Conservation (phyloP, 1,140 invertebrate species). For the Scaptomyza pallida region DNA sequence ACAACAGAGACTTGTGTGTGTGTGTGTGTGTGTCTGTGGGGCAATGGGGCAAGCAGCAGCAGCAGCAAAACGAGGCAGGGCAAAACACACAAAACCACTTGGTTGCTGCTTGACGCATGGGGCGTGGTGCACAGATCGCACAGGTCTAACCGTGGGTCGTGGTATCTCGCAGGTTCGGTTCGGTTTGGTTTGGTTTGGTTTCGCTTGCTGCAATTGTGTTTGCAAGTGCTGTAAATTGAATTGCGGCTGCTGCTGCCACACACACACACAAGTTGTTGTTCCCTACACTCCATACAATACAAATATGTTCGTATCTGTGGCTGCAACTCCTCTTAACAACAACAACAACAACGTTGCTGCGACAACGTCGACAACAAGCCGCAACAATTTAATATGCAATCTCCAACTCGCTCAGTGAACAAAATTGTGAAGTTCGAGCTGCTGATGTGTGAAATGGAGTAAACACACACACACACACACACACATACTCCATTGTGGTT, state of each 20-base stretch:
- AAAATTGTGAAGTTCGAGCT: conserved; percentile 4
- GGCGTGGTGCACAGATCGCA: conserved; percentile 5
- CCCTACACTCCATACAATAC: not conserved
- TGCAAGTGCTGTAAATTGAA: conserved; percentile 28
- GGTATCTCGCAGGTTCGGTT: not conserved
- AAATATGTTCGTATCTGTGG: not conserved
- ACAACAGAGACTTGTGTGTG: too few relatives aligned
- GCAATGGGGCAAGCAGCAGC: conserved; percentile 19
- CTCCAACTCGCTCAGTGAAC: conserved; percentile 32
- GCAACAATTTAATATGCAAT: conserved; percentile 39
- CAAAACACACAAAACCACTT: conserved; percentile 17
- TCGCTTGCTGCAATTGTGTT: conserved; percentile 9
- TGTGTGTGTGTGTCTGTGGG: conserved; percentile 13
- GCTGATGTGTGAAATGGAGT: conserved; percentile 17
- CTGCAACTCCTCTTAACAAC: not conserved
- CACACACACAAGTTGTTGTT: too few relatives aligned
- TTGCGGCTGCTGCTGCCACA: conserved; percentile 7
- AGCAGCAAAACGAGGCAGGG: not conserved
- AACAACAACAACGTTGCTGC: too few relatives aligned
- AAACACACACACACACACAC: too few relatives aligned
- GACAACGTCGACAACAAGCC: too few relatives aligned
- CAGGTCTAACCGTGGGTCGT: not conserved
- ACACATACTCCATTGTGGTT: conserved; percentile 8
- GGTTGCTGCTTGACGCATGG: conserved; percentile 22
- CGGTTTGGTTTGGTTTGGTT: too few relatives aligned